A percentile compares a stretch with the other conserved stretches of the same genome.
phyloP scores from a whole-genome alignment of 2,113 vertebrate species.

The Eublepharis macularius region DNA sequence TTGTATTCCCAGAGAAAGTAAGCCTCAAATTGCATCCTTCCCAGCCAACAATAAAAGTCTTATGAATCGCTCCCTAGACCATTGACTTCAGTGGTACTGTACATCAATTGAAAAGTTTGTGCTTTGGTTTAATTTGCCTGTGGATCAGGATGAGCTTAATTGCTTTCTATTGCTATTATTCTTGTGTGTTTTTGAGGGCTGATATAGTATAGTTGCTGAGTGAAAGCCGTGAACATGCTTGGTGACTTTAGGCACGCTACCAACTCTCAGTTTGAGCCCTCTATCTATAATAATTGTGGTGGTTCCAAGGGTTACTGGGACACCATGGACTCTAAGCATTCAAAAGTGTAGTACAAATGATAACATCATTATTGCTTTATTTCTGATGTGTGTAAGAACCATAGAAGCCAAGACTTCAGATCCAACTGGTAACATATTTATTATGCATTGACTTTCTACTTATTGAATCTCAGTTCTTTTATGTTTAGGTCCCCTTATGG shows the following conservation, averaged over 20 bases:
- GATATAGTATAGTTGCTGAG: neutral
- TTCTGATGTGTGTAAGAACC: conserved; percentile 8
- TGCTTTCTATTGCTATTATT: neutral
- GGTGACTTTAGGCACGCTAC: neutral
- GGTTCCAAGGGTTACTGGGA: neutral
- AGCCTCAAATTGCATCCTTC: neutral
- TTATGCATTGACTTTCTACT: conserved; percentile 37
- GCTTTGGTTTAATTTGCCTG: neutral
- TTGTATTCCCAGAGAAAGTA: neutral
- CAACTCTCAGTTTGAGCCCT: neutral
- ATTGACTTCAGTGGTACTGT: neutral
- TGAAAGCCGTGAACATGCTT: neutral
- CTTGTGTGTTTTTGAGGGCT: neutral
- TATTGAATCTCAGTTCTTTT: conserved; percentile 21
- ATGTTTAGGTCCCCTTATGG: conserved; percentile 35
- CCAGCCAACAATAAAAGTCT: neutral
- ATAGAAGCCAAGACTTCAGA: neutral
- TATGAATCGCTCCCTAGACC: neutral
- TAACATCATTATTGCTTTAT: neutral
- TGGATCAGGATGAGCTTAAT: neutral
- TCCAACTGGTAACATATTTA: conserved; percentile 51
- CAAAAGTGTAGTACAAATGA: neutral
- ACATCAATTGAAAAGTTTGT: neutral
- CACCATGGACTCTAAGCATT: neutral
- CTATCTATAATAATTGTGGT: neutral